Evolutionary conservation across 2,888 invertebrate species (phyloP).

Genomic region (Microctonus hyperodae): DNA sequence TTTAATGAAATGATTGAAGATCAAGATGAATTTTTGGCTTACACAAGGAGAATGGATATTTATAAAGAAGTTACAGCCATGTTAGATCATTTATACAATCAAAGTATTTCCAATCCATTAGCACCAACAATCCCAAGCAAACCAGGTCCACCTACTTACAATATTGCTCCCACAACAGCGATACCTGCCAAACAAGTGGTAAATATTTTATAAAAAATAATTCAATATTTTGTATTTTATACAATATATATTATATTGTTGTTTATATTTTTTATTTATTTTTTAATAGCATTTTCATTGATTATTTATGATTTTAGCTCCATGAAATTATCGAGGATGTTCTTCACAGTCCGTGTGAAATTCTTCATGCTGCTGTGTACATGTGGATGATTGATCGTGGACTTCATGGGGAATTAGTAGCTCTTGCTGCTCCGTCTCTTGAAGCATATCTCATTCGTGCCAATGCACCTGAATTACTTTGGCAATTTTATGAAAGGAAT

Average conservation of each 20-base stretch:
- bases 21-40: slow-evolving; percentile 80
- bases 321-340: slow-evolving; percentile 72
- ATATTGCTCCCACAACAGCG: slow-evolving; percentile 43
- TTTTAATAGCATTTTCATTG: slow-evolving; percentile 5
- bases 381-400: slow-evolving; percentile 89
- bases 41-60: slow-evolving; percentile 82
- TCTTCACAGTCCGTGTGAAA: slow-evolving; percentile 79
- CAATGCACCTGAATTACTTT: slow-evolving; percentile 70
- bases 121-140: slow-evolving; percentile 62
- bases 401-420: slow-evolving; percentile 74
- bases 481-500: slow-evolving; percentile 95
- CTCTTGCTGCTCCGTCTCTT: slow-evolving; percentile 73
- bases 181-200: slow-evolving; percentile 57
- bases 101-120: slow-evolving; percentile 65
- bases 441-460: slow-evolving; percentile 75
- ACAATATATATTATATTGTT: background rate
- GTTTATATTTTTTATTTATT: background rate
- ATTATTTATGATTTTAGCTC: slow-evolving; percentile 61
- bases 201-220: slow-evolving; percentile 20
- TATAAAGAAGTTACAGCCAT: slow-evolving; percentile 87
- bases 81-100: slow-evolving; percentile 74
- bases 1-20: slow-evolving; percentile 85
- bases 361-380: slow-evolving; percentile 90
- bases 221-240: background rate
- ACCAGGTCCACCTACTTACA: slow-evolving; percentile 56